These are phyloP conservation scores for Poeciliopsis gracilis DNA, from an alignment of 2,797 vertebrate species.

Conservation along the genomic window DNA sequence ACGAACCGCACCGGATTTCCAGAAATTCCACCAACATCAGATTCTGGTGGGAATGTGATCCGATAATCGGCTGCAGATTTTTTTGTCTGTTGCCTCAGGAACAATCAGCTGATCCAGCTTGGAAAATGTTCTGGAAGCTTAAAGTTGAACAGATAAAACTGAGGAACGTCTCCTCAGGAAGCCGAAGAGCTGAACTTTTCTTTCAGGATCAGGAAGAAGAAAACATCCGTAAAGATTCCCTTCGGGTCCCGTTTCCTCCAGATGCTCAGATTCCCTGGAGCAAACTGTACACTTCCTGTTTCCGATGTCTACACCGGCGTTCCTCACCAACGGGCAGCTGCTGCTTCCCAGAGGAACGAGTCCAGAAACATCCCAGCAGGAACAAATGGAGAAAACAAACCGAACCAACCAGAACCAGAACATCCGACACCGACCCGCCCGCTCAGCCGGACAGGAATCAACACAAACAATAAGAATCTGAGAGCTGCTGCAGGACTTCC, in stretches of 20 bases:
- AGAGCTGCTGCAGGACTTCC: background rate
- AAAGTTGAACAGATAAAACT: background rate
- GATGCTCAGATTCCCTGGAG: constrained; percentile 71
- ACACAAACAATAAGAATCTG: background rate
- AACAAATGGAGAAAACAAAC: constrained; percentile 50
- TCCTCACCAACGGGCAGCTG: constrained; percentile 11
- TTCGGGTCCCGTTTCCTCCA: constrained; percentile 42
- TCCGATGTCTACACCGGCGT: constrained; percentile 32
- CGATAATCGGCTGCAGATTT: too few species aligned
- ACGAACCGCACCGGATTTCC: too few species aligned
- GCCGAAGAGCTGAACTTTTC: background rate
- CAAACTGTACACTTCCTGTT: constrained; percentile 63
- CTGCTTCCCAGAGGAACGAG: constrained; percentile 34
- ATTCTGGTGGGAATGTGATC: background rate
- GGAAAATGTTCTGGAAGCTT: background rate
- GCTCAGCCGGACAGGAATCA: background rate
- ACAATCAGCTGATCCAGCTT: background rate
- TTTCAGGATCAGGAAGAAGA: background rate
- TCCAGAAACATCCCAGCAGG: background rate
- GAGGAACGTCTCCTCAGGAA: background rate
- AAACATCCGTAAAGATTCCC: constrained; percentile 8
- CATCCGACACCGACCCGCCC: constrained; percentile 31
- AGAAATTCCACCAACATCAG: background rate
- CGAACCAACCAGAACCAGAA: constrained; percentile 59
- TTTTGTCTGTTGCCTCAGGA: background rate